A percentile compares a stretch with the other conserved stretches of the same genome.
phyloP scores from a whole-genome alignment of 2,113 vertebrate species.

The Podarcis muralis region DNA sequence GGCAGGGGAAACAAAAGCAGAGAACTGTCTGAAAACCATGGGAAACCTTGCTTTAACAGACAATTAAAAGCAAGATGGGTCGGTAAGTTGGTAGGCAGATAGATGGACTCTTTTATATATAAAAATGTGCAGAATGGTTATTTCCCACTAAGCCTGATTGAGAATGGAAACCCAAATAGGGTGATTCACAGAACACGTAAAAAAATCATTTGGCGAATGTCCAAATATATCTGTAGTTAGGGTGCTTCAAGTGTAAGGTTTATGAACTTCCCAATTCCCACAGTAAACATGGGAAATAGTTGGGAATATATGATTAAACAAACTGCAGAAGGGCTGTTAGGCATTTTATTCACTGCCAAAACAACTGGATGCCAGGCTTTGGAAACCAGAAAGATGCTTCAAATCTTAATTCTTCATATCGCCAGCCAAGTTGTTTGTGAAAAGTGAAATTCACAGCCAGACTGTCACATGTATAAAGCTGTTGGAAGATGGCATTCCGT shows the following conservation, averaged over 20 bases:
- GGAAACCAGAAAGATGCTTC: neutral
- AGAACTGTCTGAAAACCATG: slow-evolving; percentile 29
- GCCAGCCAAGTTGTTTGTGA: neutral
- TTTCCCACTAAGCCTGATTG: neutral
- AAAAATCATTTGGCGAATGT: neutral
- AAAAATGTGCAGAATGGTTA: neutral
- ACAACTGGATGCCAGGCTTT: neutral
- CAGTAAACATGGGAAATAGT: neutral
- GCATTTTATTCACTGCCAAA: neutral
- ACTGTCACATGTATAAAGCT: neutral
- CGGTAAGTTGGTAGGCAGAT: neutral
- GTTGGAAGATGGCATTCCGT: neutral
- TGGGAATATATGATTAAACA: neutral
- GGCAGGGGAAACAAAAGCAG: slow-evolving; percentile 25
- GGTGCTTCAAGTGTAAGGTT: neutral
- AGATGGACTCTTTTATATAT: neutral
- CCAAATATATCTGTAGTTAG: neutral
- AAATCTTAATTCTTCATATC: neutral
- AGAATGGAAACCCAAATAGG: neutral
- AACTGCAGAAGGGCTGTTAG: neutral
- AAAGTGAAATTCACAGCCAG: neutral
- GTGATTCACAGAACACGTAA: neutral
- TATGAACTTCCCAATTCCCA: neutral
- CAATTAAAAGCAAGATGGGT: neutral
- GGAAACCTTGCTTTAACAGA: neutral